These are phyloP conservation scores for Macrobrachium rosenbergii DNA, from an alignment of 1,140 invertebrate species.

Conservation along the genomic window DNA sequence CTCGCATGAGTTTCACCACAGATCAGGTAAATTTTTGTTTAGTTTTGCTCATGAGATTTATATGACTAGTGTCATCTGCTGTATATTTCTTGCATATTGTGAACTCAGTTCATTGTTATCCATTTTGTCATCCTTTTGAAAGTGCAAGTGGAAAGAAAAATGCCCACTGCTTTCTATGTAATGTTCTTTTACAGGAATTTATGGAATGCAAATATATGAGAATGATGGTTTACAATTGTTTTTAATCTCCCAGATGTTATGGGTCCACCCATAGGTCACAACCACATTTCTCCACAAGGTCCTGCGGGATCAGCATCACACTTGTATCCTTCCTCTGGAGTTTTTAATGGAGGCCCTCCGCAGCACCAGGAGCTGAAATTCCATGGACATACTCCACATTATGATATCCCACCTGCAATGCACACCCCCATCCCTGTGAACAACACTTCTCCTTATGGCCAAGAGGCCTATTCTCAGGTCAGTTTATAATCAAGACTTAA, in stretches of 20 bases:
- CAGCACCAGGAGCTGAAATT: slow-evolving; percentile 45
- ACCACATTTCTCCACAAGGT: background rate
- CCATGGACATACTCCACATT: slow-evolving; percentile 10
- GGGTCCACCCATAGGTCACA: slow-evolving; percentile 38
- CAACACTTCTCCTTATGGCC: slow-evolving; percentile 51
- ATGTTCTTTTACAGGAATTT: background rate
- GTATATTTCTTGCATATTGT: no score
- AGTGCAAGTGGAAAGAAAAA: no score
- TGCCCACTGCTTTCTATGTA: no score
- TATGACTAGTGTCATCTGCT: no score
- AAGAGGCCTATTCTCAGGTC: slow-evolving; percentile 55
- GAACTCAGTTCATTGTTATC: no score
- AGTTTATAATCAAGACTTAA: background rate
- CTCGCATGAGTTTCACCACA: slow-evolving; percentile 41
- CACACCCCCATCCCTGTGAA: slow-evolving; percentile 44
- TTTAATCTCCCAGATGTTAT: slow-evolving; percentile 32
- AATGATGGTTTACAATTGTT: background rate
- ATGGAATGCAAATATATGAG: background rate
- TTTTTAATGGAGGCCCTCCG: background rate
- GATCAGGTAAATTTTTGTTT: slow-evolving; percentile 23
- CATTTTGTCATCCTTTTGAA: no score
- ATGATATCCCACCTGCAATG: slow-evolving; percentile 10
- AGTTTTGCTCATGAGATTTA: background rate
- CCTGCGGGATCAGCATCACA: background rate
- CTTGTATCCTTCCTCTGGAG: slow-evolving; percentile 3